These are phyloP conservation scores for Oxyruncus cristatus DNA, from an alignment of 2,113 vertebrate genomes.

Conservation along the genomic window DNA sequence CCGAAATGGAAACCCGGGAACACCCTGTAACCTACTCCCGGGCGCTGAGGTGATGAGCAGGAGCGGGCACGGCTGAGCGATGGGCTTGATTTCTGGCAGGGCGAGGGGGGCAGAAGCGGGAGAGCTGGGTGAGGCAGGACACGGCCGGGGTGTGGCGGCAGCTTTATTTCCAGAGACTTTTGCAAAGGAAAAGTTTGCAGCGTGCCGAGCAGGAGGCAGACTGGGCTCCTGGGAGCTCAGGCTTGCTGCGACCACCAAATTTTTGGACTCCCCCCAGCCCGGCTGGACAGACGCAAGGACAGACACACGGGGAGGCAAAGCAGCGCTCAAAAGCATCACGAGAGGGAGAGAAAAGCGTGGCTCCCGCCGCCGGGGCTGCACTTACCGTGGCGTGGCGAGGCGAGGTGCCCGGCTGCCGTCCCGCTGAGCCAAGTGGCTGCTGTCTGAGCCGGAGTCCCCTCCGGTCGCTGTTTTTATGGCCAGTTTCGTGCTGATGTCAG, in stretches of 20 bases:
- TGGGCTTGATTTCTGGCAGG: background rate
- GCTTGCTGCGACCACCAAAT: fast-evolving
- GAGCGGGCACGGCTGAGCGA: fast-evolving
- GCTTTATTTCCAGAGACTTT: background rate
- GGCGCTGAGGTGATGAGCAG: fast-evolving
- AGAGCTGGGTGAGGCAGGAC: background rate
- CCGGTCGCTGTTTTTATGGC: constrained; percentile 55
- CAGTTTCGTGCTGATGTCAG: constrained; percentile 60
- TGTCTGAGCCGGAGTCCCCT: background rate
- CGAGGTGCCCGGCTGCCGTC: background rate
- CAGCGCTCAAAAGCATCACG: background rate
- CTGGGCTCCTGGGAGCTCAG: background rate
- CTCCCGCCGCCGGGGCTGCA: background rate
- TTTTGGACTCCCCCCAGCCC: background rate
- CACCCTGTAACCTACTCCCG: fast-evolving
- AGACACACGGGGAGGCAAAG: background rate
- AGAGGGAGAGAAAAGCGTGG: background rate
- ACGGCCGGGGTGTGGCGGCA: fast-evolving
- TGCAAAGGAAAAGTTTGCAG: background rate
- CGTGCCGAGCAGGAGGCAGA: fast-evolving
- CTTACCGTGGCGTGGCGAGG: constrained; percentile 30
- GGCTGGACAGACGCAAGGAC: background rate
- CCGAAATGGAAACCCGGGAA: fast-evolving
- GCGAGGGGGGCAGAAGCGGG: background rate
- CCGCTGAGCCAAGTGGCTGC: background rate